Evolutionary conservation across 2,113 vertebrate genomes (phyloP).

Genomic region (Formicarius rufipectus): DNA sequence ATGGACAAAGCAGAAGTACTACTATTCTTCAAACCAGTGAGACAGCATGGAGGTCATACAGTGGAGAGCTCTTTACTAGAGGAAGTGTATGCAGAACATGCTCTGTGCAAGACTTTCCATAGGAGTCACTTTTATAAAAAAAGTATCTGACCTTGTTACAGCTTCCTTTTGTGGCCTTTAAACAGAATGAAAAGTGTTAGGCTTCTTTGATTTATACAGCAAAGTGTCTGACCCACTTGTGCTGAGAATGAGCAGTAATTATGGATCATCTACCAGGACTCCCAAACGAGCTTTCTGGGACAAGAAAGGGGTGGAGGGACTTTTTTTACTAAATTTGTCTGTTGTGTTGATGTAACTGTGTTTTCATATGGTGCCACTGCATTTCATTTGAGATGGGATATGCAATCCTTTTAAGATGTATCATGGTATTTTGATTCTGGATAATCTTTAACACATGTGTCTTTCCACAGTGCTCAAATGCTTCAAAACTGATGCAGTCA

Average conservation of each 20-base stretch:
- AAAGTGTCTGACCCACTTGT: neutral
- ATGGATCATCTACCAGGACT: neutral
- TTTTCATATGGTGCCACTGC: neutral
- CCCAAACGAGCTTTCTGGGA: neutral
- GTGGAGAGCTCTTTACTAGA: neutral
- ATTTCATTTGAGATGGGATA: neutral
- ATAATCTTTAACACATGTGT: neutral
- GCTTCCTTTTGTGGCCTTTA: neutral
- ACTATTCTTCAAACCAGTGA: neutral
- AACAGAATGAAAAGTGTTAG: neutral
- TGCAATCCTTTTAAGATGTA: neutral
- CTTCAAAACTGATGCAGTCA: constrained; percentile 81
- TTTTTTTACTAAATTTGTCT: neutral
- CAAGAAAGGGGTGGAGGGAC: neutral
- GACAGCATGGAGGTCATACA: neutral
- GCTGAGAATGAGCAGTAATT: neutral
- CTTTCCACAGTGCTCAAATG: constrained; percentile 85
- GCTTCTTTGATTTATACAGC: neutral
- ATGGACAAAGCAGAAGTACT: neutral
- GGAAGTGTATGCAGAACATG: accelerated
- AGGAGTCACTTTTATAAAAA: neutral
- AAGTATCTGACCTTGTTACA: neutral
- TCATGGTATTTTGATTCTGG: neutral
- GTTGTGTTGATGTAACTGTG: accelerated
- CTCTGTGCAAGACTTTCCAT: neutral